These are phyloP conservation scores for Drosophila mauritiana DNA, from an alignment of 1,140 invertebrate genomes.

Conservation along the genomic window DNA sequence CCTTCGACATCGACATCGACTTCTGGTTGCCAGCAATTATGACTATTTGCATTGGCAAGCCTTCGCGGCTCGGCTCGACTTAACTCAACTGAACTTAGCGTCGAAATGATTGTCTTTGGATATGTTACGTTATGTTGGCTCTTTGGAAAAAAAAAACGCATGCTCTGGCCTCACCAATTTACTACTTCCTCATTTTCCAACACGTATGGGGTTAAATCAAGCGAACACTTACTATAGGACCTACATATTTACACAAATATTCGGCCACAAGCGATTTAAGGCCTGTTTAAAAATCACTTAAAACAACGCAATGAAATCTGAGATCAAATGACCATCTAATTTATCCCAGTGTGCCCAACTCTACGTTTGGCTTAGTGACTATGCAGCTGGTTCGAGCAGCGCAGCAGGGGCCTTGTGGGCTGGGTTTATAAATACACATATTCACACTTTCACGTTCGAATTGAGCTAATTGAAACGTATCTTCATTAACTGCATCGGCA, in stretches of 20 bases:
- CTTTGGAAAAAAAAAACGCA: not conserved
- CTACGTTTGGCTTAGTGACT: conserved; percentile 23
- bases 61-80: not conserved
- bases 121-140: not conserved
- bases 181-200: too few relatives aligned
- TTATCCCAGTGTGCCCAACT: conserved; percentile 5
- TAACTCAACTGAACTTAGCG: conserved; percentile 7
- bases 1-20: not conserved
- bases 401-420: conserved; percentile 14
- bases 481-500: conserved; percentile 68
- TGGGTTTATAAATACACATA: conserved; percentile 38
- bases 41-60: conserved; percentile 66
- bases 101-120: conserved; percentile 8
- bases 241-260: too few relatives aligned
- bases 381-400: conserved; percentile 37
- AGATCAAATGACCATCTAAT: not conserved
- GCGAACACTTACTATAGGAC: too few relatives aligned
- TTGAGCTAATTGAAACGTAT: conserved; percentile 81
- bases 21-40: conserved; percentile 69
- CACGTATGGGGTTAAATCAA: too few relatives aligned
- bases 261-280: too few relatives aligned
- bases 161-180: too few relatives aligned
- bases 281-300: too few relatives aligned
- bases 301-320: too few relatives aligned
- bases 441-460: conserved; percentile 75